These are phyloP conservation scores for Stictonetta naevosa DNA, from an alignment of 2,113 vertebrate species.

Conservation along the genomic window DNA sequence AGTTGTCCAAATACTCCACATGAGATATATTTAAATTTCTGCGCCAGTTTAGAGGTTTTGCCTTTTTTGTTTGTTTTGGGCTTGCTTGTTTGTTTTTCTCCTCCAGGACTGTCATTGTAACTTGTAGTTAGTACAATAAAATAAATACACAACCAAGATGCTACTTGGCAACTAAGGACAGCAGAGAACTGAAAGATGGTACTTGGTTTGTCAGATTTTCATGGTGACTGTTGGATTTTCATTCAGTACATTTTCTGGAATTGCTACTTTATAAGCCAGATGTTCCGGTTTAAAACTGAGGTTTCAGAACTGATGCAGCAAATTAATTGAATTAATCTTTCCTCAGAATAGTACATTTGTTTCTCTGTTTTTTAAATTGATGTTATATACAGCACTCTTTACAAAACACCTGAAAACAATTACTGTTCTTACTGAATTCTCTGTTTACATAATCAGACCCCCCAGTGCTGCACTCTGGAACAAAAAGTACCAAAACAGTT, in stretches of 20 bases:
- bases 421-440: background rate
- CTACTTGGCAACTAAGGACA: background rate
- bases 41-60: background rate
- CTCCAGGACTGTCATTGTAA: background rate
- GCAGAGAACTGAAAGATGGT: background rate
- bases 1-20: background rate
- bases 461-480: background rate
- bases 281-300: background rate
- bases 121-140: background rate
- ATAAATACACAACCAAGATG: background rate
- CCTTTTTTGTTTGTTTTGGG: too few species aligned
- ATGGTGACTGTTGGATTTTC: background rate
- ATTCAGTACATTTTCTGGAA: background rate
- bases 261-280: background rate
- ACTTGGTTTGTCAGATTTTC: background rate
- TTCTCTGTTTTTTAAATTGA: background rate
- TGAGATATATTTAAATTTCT: background rate
- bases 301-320: background rate
- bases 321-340: background rate
- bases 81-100: too few species aligned
- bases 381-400: background rate
- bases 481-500: background rate
- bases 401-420: background rate
- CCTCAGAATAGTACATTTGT: background rate
- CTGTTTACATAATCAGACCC: background rate